phyloP scores from a whole-genome alignment of 2,797 vertebrate genomes.

The Brotula barbata region DNA sequence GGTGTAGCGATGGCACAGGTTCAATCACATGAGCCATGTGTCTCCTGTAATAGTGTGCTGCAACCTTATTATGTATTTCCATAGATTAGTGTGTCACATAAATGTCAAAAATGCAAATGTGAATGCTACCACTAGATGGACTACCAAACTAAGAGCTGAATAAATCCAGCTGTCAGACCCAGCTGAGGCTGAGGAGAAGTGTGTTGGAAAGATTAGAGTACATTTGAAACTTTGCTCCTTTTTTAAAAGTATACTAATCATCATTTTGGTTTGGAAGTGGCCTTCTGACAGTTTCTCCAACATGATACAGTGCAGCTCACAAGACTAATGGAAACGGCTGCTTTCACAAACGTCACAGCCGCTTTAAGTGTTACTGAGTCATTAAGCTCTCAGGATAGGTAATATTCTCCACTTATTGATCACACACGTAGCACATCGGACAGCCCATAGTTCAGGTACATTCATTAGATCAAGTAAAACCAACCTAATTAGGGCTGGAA shows the following conservation, averaged over 20 bases:
- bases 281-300: conserved; percentile 42
- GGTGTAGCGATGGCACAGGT: neutral
- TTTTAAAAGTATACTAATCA: conserved; percentile 45
- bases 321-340: conserved; percentile 30
- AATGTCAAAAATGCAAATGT: conserved; percentile 46
- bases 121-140: conserved; percentile 57
- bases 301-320: conserved; percentile 33
- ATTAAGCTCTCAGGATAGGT: conserved; percentile 41
- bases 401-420: conserved; percentile 48
- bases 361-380: conserved; percentile 41
- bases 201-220: conserved; percentile 28
- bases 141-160: conserved; percentile 45
- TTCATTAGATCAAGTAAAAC: conserved; percentile 47
- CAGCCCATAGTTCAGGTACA: conserved; percentile 11
- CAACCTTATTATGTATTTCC: conserved; percentile 3
- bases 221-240: conserved; percentile 14
- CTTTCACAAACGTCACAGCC: conserved; percentile 34
- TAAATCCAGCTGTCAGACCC: conserved; percentile 30
- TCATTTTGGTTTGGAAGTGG: conserved; percentile 36
- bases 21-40: neutral
- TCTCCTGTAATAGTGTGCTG: neutral
- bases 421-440: conserved; percentile 16
- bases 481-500: conserved; percentile 41
- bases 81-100: neutral
- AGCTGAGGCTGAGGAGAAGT: conserved; percentile 27